A percentile compares a stretch with the other conserved stretches of the same genome.
phyloP scores from a whole-genome alignment of 2,888 invertebrate genomes.

The Melikaiella ostensackeni region DNA sequence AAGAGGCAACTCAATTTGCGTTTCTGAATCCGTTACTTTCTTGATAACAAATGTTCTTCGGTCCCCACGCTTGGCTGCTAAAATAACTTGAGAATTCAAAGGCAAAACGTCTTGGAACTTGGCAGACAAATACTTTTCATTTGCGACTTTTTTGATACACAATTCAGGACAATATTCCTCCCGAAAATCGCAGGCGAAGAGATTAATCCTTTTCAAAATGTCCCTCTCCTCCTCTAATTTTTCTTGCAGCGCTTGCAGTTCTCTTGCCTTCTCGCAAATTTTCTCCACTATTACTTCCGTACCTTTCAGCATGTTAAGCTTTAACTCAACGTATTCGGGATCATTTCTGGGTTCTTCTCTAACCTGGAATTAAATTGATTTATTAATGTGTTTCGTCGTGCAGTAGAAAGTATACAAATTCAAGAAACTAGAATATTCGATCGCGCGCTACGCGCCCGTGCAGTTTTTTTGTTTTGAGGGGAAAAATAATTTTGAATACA shows the following conservation, averaged over 20 bases:
- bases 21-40: conserved; percentile 58
- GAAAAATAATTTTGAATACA: too few relatives aligned
- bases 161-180: conserved; percentile 59
- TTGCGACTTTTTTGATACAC: conserved; percentile 55
- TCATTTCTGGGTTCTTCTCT: conserved; percentile 40
- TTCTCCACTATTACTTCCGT: conserved; percentile 60
- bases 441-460: too few relatives aligned
- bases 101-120: conserved; percentile 64
- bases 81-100: conserved; percentile 57
- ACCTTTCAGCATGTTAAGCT: conserved; percentile 63
- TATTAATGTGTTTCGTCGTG: neutral
- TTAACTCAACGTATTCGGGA: conserved; percentile 55
- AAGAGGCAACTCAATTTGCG: conserved; percentile 61
- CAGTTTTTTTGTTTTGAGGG: too few relatives aligned
- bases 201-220: conserved; percentile 65
- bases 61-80: conserved; percentile 55
- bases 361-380: conserved; percentile 40
- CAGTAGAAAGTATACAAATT: neutral
- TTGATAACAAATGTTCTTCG: conserved; percentile 63
- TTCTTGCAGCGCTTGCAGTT: conserved; percentile 59
- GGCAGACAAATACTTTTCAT: conserved; percentile 57
- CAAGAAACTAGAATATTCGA: too few relatives aligned
- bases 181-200: conserved; percentile 63
- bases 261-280: conserved; percentile 61
- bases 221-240: conserved; percentile 59